These are phyloP conservation scores for Trinectes maculatus DNA, from an alignment of 2,113 vertebrate genomes.

Conservation along the genomic window DNA sequence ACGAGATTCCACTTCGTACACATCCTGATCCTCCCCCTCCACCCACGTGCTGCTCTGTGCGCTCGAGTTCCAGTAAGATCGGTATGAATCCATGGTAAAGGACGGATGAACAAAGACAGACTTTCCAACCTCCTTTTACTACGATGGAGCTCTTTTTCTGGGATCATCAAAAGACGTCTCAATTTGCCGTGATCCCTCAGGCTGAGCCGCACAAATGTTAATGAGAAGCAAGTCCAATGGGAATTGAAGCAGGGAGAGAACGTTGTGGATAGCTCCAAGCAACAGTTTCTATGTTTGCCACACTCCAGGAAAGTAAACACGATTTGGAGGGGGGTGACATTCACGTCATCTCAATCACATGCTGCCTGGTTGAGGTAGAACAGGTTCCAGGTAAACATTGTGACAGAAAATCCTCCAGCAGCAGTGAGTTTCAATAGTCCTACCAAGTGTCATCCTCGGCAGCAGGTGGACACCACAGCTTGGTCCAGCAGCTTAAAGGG, in stretches of 20 bases:
- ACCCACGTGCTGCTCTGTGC: slow-evolving; percentile 80
- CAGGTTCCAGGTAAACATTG: slow-evolving; percentile 49
- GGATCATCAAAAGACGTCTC: slow-evolving; percentile 40
- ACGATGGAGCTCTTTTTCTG: slow-evolving; percentile 4
- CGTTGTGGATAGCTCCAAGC: slow-evolving; percentile 56
- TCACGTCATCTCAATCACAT: slow-evolving; percentile 60
- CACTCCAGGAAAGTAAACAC: slow-evolving; percentile 72
- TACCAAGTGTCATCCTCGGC: slow-evolving; percentile 51
- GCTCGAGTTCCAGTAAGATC: slow-evolving; percentile 84
- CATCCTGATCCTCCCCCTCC: slow-evolving; percentile 88
- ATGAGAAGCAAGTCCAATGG: slow-evolving; percentile 53
- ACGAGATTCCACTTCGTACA: slow-evolving; percentile 93
- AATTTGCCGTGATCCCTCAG: slow-evolving; percentile 16
- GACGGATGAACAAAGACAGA: neutral
- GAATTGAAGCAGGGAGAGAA: slow-evolving; percentile 23
- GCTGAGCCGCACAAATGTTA: slow-evolving; percentile 13
- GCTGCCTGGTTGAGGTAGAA: slow-evolving; percentile 55
- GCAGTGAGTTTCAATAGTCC: slow-evolving; percentile 14
- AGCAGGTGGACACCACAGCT: slow-evolving; percentile 36
- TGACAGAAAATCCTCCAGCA: slow-evolving; percentile 25
- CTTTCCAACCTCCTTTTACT: slow-evolving; percentile 4
- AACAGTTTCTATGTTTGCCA: slow-evolving; percentile 71
- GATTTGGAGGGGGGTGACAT: slow-evolving; percentile 40
- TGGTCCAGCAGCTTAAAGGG: slow-evolving; percentile 42
- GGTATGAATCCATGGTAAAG: slow-evolving; percentile 89